Conservation (phyloP, 2,888 invertebrate genomes). For the Nematopogon swammerdamellus region DNA sequence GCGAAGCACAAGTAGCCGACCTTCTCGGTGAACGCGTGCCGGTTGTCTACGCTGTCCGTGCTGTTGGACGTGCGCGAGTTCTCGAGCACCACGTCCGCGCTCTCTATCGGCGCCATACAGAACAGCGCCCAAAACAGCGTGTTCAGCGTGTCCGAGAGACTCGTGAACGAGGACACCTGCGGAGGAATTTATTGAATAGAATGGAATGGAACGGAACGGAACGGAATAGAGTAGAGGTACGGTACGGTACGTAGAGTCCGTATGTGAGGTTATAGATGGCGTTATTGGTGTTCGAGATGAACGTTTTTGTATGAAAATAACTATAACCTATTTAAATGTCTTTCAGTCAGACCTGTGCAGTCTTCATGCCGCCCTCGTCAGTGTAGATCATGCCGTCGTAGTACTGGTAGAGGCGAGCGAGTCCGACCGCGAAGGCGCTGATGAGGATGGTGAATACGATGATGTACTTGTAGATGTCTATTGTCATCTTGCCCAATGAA, state of each 20-base stretch:
- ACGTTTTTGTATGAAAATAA: too few species aligned
- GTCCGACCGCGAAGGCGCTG: slow-evolving; percentile 57
- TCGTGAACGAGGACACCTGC: slow-evolving; percentile 58
- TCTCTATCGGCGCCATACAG: slow-evolving; percentile 63
- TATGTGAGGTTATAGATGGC: too few species aligned
- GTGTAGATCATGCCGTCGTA: slow-evolving; percentile 62
- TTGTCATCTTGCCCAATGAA: slow-evolving; percentile 64
- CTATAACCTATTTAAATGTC: too few species aligned
- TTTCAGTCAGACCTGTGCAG: slow-evolving; percentile 30
- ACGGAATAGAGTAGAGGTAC: too few species aligned
- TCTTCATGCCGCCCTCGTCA: slow-evolving; percentile 57
- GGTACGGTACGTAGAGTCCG: too few species aligned
- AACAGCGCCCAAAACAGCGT: slow-evolving; percentile 70
- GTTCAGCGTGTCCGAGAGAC: slow-evolving; percentile 55
- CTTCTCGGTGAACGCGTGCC: slow-evolving; percentile 60
- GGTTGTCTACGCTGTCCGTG: slow-evolving; percentile 48
- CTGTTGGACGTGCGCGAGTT: slow-evolving; percentile 43
- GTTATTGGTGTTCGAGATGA: too few species aligned
- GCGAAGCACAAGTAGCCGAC: slow-evolving; percentile 67
- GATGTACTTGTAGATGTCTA: slow-evolving; percentile 62
- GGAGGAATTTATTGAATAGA: not conserved
- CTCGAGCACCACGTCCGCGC: slow-evolving; percentile 63
- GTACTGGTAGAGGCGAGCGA: slow-evolving; percentile 62
- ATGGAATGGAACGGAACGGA: too few species aligned
- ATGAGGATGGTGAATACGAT: slow-evolving; percentile 59